These are phyloP conservation scores for Dolichotis patagonum DNA, from an alignment of 2,113 vertebrate genomes.

Conservation along the genomic window DNA sequence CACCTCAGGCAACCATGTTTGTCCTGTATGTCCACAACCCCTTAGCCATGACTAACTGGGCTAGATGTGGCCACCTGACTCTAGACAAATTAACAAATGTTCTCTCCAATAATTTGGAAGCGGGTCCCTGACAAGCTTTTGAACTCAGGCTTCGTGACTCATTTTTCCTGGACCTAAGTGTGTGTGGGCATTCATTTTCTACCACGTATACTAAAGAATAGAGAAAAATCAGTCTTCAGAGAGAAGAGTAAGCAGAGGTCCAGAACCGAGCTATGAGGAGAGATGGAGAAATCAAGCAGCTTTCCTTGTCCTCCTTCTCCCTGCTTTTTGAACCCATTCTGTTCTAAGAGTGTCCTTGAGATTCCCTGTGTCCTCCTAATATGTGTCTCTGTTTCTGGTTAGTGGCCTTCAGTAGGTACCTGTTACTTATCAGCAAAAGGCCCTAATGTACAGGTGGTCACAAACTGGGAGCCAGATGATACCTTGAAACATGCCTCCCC, in stretches of 20 bases:
- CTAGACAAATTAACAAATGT: not conserved
- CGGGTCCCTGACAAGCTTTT: not conserved
- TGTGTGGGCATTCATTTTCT: not conserved
- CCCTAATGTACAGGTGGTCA: not conserved
- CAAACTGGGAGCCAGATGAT: not conserved
- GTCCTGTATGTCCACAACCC: not conserved
- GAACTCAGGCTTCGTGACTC: not conserved
- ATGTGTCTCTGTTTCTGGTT: not conserved
- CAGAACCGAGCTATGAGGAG: not conserved
- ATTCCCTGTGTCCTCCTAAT: not conserved
- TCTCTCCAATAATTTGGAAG: not conserved
- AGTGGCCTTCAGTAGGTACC: not conserved
- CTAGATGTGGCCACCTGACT: not conserved
- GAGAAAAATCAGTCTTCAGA: not conserved
- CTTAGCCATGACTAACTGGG: not conserved
- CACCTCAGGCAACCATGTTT: not conserved
- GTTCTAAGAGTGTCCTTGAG: not conserved
- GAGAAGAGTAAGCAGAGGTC: not conserved
- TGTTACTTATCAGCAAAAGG: not conserved
- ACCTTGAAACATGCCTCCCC: not conserved
- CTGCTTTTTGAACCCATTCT: not conserved
- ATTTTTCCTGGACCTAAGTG: not conserved
- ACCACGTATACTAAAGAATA: not conserved
- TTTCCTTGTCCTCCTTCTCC: not conserved
- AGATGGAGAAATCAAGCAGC: not conserved